Conservation (phyloP, 2,797 vertebrate genomes). For the Anguilla pacifica region DNA sequence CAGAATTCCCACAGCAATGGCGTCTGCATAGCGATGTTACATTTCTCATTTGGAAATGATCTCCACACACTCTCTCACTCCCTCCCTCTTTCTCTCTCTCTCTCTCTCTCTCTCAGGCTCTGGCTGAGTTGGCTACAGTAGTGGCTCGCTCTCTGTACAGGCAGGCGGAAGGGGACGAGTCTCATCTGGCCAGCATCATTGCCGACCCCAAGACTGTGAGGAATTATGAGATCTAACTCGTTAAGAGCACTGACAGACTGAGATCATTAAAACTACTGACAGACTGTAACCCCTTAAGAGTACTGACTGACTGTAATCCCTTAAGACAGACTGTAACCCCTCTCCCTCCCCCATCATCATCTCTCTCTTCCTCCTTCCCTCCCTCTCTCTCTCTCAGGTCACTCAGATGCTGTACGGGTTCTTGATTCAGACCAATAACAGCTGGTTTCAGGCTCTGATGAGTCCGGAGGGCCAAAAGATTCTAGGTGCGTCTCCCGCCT, state of each 20-base stretch:
- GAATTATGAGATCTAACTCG: background rate
- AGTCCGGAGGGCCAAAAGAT: constrained; percentile 64
- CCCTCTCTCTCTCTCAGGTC: constrained; percentile 68
- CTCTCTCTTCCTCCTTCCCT: background rate
- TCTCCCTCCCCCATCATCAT: no score
- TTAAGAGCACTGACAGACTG: no score
- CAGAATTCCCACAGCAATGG: no score
- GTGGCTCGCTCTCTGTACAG: constrained; percentile 80
- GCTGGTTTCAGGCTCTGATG: constrained; percentile 85
- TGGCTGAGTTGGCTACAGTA: constrained; percentile 83
- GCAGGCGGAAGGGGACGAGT: constrained; percentile 78
- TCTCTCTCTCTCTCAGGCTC: constrained; percentile 65
- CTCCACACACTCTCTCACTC: no score
- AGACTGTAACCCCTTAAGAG: no score
- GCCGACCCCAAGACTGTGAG: constrained; percentile 81
- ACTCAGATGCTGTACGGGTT: constrained; percentile 85
- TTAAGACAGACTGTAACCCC: no score
- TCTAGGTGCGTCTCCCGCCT: constrained; percentile 70
- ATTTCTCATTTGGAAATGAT: no score
- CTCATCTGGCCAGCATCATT: constrained; percentile 56
- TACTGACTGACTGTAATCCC: background rate
- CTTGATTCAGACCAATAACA: constrained; percentile 84
- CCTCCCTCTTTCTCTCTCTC: background rate
- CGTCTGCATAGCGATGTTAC: no score
- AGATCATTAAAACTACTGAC: no score